Evolutionary conservation across 2,113 vertebrate genomes (phyloP), one percentile per base, ranked within the genome.

Genomic region (Macrotis lagotis): DNA sequence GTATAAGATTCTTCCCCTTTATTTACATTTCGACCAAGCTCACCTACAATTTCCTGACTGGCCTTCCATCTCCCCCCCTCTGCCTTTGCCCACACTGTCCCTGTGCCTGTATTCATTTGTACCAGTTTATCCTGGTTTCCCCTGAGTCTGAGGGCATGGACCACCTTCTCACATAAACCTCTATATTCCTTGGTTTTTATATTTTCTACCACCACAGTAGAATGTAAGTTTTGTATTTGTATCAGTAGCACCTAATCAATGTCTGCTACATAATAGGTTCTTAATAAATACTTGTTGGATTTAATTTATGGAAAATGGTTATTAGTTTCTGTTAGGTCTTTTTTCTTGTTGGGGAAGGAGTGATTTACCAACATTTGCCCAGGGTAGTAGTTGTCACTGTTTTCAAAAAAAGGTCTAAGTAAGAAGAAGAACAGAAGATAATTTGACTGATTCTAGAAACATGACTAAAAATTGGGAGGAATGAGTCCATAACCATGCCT

Each of bases 281-380:
- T 95, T 93, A 50, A 50, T 83, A 93, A 94, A 91, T 92, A 26
- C 55, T 28, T 93, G 44, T 55, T 83, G 48, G 31, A 19, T 74
- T 74, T n/a, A 44, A 59, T 31, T 59, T 31, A 12, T 74, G 37
- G 3, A 44, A 59, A 22, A n/a, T 59, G 3, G 28, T 66, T 66
- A 3, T n/a, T 74, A n/a, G 1, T 1, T 44, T 74, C 37, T 74
- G 4, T 74, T 74, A n/a, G n/a, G 59, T 66, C 25, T 66, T 66
- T 66, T 48, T 6, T 89, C 88, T 89, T 48, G 16, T 55, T 59
- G 1, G 44, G 91, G 47, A 90, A 92, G 25, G 25, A 96, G 44
- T 92, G 94, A 91, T 93, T 96, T 94, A 93, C 49, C 25, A 51
- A 1, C 90, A 59, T 44, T 92, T 93, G 48, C 83, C 55, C 37